These are phyloP conservation scores for Amiota minor DNA, from an alignment of 2,888 invertebrate species.

Conservation along the genomic window DNA sequence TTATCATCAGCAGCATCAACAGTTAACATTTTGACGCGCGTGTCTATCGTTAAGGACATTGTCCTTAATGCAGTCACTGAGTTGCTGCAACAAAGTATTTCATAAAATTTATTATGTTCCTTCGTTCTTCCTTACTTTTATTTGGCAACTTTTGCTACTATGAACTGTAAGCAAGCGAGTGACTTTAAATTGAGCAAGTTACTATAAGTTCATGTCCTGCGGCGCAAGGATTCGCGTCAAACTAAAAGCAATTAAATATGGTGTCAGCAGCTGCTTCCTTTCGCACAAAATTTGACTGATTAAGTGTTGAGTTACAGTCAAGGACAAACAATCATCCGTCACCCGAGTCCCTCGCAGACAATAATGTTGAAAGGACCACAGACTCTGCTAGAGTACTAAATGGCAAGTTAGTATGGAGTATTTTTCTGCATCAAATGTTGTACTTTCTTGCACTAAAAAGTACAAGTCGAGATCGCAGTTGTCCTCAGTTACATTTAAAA, in stretches of 20 bases:
- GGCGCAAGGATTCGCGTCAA: slow-evolving; percentile 13
- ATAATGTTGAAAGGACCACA: too few species aligned
- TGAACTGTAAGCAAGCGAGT: too few species aligned
- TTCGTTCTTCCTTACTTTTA: too few species aligned
- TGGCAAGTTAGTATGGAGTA: too few species aligned
- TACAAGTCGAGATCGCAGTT: slow-evolving; percentile 41
- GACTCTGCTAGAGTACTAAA: too few species aligned
- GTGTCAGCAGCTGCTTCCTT: slow-evolving; percentile 52
- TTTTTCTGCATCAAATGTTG: background rate
- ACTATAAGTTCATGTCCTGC: too few species aligned
- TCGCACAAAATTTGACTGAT: slow-evolving; percentile 59
- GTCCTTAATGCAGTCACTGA: slow-evolving; percentile 12
- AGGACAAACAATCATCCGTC: slow-evolving; percentile 8
- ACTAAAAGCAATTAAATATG: slow-evolving; percentile 60
- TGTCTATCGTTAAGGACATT: too few species aligned
- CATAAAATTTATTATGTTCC: slow-evolving; percentile 21
- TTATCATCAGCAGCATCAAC: background rate
- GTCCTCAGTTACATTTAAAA: slow-evolving; percentile 36
- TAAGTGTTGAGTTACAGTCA: slow-evolving; percentile 54
- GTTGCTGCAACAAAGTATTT: slow-evolving; percentile 1
- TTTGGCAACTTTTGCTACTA: too few species aligned
- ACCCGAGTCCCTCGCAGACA: background rate
- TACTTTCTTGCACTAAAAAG: background rate
- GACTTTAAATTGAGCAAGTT: background rate
- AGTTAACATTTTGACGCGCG: background rate